Conservation (phyloP, 1,140 invertebrate genomes). For the Neomicropteryx cornuta region DNA sequence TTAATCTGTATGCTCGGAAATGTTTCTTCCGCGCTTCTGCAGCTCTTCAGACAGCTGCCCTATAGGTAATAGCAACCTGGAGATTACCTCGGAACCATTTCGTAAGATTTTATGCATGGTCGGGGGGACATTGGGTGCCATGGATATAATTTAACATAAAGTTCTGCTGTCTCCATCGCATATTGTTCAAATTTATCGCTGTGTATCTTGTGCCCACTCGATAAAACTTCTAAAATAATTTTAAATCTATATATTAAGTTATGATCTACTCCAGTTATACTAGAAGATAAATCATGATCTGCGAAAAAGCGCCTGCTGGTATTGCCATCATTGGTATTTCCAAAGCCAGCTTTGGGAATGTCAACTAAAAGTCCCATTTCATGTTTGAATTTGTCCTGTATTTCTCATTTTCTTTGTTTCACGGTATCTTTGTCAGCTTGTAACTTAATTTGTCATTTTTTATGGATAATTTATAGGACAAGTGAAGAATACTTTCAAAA, state of each 20-base stretch:
- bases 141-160: constrained; percentile 20
- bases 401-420: no score
- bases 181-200: constrained; percentile 15
- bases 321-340: constrained; percentile 26
- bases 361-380: constrained; percentile 22
- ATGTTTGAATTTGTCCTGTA: constrained; percentile 20
- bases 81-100: constrained; percentile 16
- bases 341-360: constrained; percentile 21
- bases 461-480: constrained; percentile 21
- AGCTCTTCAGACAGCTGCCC: constrained; percentile 15
- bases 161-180: constrained; percentile 14
- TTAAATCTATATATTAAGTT: constrained; percentile 11
- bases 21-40: constrained; percentile 17
- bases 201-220: constrained; percentile 18
- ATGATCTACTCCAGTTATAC: constrained; percentile 19
- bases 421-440: no score
- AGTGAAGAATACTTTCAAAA: constrained; percentile 25
- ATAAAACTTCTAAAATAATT: constrained; percentile 15
- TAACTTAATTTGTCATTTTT: no score
- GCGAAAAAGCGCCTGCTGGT: constrained; percentile 24
- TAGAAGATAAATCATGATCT: constrained; percentile 14
- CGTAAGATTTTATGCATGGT: constrained; percentile 25
- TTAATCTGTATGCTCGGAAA: constrained; percentile 12
- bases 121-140: constrained; percentile 27
- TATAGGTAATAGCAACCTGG: constrained; percentile 11